Percentiles rank a stretch among this genome's conserved stretches.
Conservation (phyloP, 2,113 vertebrate species). For the Rhynchomys soricoides region DNA sequence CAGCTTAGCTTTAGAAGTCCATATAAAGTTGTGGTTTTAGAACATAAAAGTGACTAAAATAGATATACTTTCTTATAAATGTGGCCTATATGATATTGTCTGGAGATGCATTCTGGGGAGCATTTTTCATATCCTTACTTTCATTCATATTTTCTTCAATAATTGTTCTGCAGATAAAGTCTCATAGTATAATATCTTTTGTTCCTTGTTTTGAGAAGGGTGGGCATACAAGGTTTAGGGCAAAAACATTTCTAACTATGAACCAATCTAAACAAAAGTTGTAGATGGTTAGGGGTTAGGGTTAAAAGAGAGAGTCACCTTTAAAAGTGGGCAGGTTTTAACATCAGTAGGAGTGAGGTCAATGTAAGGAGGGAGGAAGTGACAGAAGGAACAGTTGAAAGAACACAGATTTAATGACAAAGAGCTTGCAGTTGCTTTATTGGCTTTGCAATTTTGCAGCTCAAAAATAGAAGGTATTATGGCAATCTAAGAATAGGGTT, state of each 20-base stretch:
- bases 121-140: not conserved
- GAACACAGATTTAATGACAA: not conserved
- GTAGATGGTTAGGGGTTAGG: not conserved
- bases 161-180: not conserved
- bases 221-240: not conserved
- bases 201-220: not conserved
- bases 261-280: not conserved
- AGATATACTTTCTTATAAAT: not conserved
- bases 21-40: not conserved
- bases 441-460: not conserved
- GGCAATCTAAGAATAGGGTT: not conserved
- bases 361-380: not conserved
- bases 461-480: not conserved
- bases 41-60: not conserved
- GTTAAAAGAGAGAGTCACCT: not conserved
- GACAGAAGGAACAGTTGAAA: not conserved
- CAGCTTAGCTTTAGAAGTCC: not conserved
- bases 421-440: not conserved
- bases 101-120: not conserved
- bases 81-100: not conserved
- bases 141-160: not conserved
- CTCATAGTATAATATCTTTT: not conserved
- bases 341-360: not conserved
- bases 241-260: not conserved
- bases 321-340: not conserved